Evolutionary conservation across 2,888 invertebrate species (phyloP), one percentile per base, ranked within the genome.

Genomic region (Limenitis camilla): DNA sequence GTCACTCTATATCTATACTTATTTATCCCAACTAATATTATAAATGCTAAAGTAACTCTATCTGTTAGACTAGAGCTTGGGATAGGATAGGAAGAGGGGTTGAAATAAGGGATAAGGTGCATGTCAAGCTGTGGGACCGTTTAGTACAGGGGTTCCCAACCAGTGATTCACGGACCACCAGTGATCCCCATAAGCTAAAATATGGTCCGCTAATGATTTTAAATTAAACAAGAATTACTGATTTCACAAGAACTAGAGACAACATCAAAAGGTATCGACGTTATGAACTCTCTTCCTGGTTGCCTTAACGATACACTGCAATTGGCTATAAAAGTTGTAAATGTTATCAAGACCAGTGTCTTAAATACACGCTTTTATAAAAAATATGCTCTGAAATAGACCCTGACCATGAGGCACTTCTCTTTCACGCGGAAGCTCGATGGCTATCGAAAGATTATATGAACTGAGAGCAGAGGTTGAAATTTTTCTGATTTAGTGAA

Each of bases 351-450:
- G 44, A 57, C n/a, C 27, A 54, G 50, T 43, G 52, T 31, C 28
- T 29, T 41, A 28, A 41, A 29, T n/a, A 43, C 33, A n/a, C 30
- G 29, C 9, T 5, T 41, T 9, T 41, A 35, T 5, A 43, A 32
- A 9, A 10, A 11, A 29, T 49, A 8, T 45, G 43, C 36, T 29
- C 29, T 5, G 44, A 44, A 39, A 28, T 51, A 36, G 45, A 43
- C 11, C 27, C 44, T n/a, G 44, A 57, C 33, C 53, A 53, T 19
- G 47, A 47, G 11, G 40, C 33, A 10, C 11, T 45, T 19, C 36
- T 56, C 28, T 55, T 55, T 32, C 52, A 55, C 38, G 52, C 53
- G 29, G 55, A 53, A 44, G 51, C 51, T 44, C 53, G 58, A 39
- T 58, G 51, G 55, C 50, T 58, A 30, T 58, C 55, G 47, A 45